Percentiles rank a stretch among this genome's conserved stretches.
Evolutionary conservation across 2,888 invertebrate genomes (phyloP).

Genomic region (Nineta flava): DNA sequence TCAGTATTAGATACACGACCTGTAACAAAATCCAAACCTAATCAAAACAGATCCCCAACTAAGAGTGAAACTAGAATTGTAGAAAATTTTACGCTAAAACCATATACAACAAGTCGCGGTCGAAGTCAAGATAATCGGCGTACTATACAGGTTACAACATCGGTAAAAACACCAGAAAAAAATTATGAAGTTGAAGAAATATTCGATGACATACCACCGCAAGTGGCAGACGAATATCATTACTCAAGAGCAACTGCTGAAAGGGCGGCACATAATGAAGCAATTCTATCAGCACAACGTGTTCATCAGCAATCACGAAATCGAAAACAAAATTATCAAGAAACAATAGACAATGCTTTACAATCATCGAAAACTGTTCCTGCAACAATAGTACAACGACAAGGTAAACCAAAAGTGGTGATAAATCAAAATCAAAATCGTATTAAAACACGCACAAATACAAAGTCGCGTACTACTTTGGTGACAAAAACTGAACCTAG

Average conservation of each 20-base stretch:
- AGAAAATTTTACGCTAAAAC: not conserved
- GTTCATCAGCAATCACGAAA: constrained; percentile 1
- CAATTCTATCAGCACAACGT: not conserved
- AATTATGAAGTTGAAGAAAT: constrained; percentile 25
- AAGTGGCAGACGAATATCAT: constrained; percentile 15
- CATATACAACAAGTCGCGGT: not conserved
- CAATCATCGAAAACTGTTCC: not conserved
- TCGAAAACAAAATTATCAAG: constrained; percentile 9
- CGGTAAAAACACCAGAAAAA: constrained; percentile 1
- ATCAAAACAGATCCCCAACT: not conserved
- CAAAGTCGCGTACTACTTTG: not conserved
- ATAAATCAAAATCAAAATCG: not conserved
- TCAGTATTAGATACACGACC: constrained; percentile 8
- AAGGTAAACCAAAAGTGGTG: not conserved
- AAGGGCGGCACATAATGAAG: not conserved
- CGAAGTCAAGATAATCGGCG: constrained; percentile 7
- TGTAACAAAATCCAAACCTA: constrained; percentile 1
- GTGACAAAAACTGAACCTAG: not conserved
- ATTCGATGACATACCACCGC: constrained; percentile 23
- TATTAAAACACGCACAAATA: not conserved
- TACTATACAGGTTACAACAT: not conserved
- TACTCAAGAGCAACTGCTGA: constrained; percentile 1
- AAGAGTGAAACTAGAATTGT: not conserved
- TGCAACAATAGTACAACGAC: not conserved
- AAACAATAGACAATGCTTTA: not conserved